Conservation (phyloP, 2,888 invertebrate species). For the Tenthredo notha region DNA sequence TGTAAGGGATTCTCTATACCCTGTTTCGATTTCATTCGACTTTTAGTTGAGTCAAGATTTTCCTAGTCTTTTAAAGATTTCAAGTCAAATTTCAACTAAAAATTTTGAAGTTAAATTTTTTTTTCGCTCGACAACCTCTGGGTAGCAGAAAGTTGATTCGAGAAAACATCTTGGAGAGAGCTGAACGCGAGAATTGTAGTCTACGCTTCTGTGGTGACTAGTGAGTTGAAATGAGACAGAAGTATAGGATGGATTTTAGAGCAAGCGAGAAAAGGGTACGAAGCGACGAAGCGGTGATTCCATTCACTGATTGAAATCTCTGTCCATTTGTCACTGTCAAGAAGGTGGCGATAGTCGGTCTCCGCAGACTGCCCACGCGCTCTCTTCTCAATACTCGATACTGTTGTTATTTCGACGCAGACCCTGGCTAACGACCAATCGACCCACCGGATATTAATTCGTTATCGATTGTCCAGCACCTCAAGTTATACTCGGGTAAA, state of each 20-base stretch:
- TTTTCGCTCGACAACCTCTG: background rate
- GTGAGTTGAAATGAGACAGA: conserved; percentile 59
- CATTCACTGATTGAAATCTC: conserved; percentile 87
- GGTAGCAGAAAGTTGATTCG: background rate
- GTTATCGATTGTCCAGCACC: conserved; percentile 71
- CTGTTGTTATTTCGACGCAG: conserved; percentile 76
- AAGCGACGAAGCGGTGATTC: conserved; percentile 80
- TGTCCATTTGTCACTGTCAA: conserved; percentile 90
- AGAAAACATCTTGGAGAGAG: conserved; percentile 5
- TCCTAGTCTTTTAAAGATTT: background rate
- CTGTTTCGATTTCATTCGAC: background rate
- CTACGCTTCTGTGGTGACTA: conserved; percentile 54
- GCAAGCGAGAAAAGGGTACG: conserved; percentile 58
- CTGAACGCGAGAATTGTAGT: conserved; percentile 20
- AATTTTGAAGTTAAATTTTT: background rate
- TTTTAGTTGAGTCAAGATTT: background rate
- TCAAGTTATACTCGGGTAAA: conserved; percentile 2
- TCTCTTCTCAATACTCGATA: conserved; percentile 66
- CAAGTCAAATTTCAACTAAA: background rate
- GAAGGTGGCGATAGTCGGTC: conserved; percentile 76
- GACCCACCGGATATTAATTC: conserved; percentile 74
- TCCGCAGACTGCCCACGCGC: conserved; percentile 69
- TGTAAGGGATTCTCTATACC: background rate
- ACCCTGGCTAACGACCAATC: conserved; percentile 74
- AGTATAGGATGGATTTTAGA: conserved; percentile 54